These are phyloP conservation scores for Drosophila simulans DNA, from an alignment of 1,140 invertebrate genomes.

Conservation along the genomic window DNA sequence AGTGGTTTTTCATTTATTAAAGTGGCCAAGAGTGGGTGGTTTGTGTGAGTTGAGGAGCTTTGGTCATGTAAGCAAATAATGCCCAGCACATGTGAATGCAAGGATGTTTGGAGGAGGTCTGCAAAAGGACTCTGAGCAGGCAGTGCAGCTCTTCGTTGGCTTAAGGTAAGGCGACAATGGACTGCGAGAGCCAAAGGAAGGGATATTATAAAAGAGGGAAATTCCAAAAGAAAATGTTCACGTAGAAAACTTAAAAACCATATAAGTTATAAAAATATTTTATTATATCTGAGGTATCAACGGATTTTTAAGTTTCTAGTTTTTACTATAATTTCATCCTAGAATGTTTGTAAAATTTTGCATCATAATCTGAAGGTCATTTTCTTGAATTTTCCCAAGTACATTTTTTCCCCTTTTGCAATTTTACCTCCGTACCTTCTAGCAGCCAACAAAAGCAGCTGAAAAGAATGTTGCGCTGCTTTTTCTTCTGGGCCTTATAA, in stretches of 20 bases:
- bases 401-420: too few species aligned
- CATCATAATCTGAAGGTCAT: conserved; percentile 11
- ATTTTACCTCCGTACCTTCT: neutral
- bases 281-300: too few species aligned
- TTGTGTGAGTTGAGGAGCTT: conserved; percentile 10
- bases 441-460: conserved; percentile 7
- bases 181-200: conserved; percentile 16
- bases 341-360: neutral
- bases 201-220: neutral
- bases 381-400: neutral
- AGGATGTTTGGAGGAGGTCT: conserved; percentile 10
- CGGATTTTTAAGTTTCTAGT: too few species aligned
- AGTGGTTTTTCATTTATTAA: conserved; percentile 75
- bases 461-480: conserved; percentile 16
- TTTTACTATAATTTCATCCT: too few species aligned
- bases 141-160: conserved; percentile 31
- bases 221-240: neutral
- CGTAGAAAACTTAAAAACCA: neutral
- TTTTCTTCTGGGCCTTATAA: conserved; percentile 8
- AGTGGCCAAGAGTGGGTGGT: conserved; percentile 52
- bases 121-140: neutral
- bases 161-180: conserved; percentile 29
- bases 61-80: conserved; percentile 54
- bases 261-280: too few species aligned
- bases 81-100: conserved; percentile 32